Base-by-base conservation (phyloP, 2,888 invertebrate species). In the Danaus chrysippus region DNA sequence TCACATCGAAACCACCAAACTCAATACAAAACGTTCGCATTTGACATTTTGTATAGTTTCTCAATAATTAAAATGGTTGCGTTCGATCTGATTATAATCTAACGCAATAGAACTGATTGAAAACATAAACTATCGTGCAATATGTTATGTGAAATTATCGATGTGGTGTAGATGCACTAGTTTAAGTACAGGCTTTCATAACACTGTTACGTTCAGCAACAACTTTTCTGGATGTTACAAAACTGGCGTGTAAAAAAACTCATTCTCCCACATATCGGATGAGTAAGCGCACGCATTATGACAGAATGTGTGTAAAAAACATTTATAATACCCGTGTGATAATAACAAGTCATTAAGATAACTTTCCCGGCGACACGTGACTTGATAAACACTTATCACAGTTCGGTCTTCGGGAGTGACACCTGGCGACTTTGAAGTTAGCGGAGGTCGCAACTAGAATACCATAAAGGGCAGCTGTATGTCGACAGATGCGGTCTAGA, bases 401-500 rank as follows among this genome's bases (percentile, higher is more conserved):
- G 58, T 44, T 54, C 54, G 59, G 58, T 54, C 49, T 65, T 63
- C 68, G 70, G 63, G 64, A 42, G 66, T 63, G 70, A 70, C 87
- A 88, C 86, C 87, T 86, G 87, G 80, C 86, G 90, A 80, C 90
- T 78, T 76, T 75, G 78, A 75, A 77, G 70, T 76, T 75, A 71
- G 71, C 68, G 69, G 82, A 83, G 79, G 79, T 78, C 81, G 79
- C 74, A 68, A 79, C 79, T 79, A 81, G 76, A 79, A 70, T 64
- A 74, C 82, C 81, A 82, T 82, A 84, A 81, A 78, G 77, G 82
- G 86, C 89, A 90, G 90, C 88, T 90, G 79, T 76, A 76, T 76
- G 76, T 71, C 80, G 86, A 83, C 90, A 90, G 89, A 91, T 91
- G 90, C 80, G 81, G 83, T 88, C 86, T 86, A 87, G 87, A 88